These are phyloP conservation scores for Coenonympha arcania DNA, from an alignment of 2,888 invertebrate species.

Conservation along the genomic window DNA sequence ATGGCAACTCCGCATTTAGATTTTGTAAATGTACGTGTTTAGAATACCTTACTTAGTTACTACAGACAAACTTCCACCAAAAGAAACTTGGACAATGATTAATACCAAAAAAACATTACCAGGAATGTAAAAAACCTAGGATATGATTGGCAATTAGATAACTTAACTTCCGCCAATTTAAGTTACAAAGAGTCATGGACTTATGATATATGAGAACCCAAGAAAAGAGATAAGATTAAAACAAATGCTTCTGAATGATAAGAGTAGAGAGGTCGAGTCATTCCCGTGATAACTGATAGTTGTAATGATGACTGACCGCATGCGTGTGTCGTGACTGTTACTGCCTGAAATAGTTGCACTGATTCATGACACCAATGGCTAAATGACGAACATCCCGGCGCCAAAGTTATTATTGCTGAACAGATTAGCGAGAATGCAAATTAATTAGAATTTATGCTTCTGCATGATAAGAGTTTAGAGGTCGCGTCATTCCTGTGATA, in stretches of 20 bases:
- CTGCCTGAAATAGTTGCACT: background rate
- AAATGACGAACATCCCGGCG: conserved; percentile 1
- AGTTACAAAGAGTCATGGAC: conserved; percentile 28
- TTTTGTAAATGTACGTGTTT: background rate
- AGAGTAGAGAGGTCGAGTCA: conserved; percentile 6
- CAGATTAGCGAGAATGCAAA: background rate
- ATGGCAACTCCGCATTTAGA: conserved; percentile 4
- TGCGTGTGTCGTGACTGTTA: background rate
- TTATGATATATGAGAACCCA: conserved; percentile 25
- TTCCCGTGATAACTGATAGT: background rate
- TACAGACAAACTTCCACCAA: too few species aligned
- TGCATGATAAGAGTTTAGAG: conserved; percentile 23
- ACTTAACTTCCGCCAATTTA: background rate
- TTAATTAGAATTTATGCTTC: conserved; percentile 19
- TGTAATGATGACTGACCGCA: background rate
- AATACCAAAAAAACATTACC: too few species aligned
- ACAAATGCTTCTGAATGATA: conserved; percentile 28
- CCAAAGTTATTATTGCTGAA: background rate
- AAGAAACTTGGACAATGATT: too few species aligned
- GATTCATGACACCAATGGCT: background rate
- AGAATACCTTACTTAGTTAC: too few species aligned
- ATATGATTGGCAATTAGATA: too few species aligned
- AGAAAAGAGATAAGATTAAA: conserved; percentile 28
- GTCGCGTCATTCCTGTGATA: conserved; percentile 4
- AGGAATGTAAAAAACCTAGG: too few species aligned